Evolutionary conservation across 2,888 invertebrate genomes (phyloP).

Genomic region (Exephanes ischioxanthus): DNA sequence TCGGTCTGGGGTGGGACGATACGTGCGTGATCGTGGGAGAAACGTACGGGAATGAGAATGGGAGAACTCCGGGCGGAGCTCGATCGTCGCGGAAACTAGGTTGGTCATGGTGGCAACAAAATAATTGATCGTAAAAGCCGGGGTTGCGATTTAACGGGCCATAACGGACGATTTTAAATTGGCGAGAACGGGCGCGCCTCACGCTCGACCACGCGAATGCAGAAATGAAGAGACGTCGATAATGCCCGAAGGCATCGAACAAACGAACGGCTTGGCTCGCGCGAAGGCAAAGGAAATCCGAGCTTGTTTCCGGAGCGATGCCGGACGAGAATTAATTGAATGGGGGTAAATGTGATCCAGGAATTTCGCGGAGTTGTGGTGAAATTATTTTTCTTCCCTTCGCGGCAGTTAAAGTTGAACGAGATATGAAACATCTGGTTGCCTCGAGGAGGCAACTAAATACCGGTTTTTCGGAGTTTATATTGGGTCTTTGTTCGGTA

Average conservation of each 20-base stretch:
- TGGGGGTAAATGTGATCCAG: neutral
- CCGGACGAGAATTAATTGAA: neutral
- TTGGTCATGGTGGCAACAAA: constrained; percentile 4
- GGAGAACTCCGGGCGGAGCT: neutral
- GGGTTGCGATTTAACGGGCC: constrained; percentile 33
- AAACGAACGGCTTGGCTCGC: neutral
- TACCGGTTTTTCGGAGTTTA: neutral
- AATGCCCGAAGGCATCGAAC: constrained; percentile 14
- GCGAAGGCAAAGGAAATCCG: neutral
- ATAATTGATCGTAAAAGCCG: constrained; percentile 53
- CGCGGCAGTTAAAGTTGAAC: constrained; percentile 21
- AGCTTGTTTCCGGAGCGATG: neutral
- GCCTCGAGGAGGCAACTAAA: constrained; percentile 3
- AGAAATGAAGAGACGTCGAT: constrained; percentile 4
- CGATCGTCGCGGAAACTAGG: neutral
- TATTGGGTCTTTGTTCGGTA: neutral
- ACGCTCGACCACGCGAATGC: neutral
- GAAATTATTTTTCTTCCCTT: neutral
- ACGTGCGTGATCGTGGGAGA: neutral
- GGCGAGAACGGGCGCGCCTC: neutral
- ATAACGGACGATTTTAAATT: constrained; percentile 31
- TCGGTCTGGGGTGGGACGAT: neutral
- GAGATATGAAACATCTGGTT: constrained; percentile 26
- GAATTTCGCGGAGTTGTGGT: neutral
- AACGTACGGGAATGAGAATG: neutral